Conservation (phyloP, 2,888 invertebrate genomes). For the Carpatolechia fugitivella region DNA sequence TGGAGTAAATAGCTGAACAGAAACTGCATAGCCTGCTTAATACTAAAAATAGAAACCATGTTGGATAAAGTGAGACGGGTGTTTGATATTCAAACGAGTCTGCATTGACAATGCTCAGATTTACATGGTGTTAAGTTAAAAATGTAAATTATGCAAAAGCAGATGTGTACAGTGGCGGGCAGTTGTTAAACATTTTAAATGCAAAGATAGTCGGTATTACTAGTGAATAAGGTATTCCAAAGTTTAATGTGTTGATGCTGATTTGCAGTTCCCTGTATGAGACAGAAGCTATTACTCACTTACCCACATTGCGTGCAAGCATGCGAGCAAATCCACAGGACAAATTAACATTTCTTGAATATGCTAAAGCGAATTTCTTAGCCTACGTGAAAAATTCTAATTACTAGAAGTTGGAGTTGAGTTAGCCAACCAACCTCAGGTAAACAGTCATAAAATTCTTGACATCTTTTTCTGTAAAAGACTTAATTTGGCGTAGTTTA, state of each 20-base stretch:
- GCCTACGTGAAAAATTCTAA: not conserved
- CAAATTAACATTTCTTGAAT: conserved; percentile 3
- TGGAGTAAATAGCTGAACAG: too few species aligned
- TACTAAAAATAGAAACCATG: too few species aligned
- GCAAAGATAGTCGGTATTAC: too few species aligned
- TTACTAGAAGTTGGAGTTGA: not conserved
- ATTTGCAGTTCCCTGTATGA: too few species aligned
- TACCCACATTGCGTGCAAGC: conserved; percentile 6
- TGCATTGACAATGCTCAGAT: not conserved
- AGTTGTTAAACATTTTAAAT: too few species aligned
- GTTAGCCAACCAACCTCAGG: not conserved
- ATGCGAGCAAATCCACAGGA: not conserved
- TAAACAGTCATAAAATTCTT: not conserved
- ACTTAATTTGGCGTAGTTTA: not conserved
- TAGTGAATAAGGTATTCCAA: too few species aligned
- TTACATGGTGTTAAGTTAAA: not conserved
- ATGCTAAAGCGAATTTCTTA: not conserved
- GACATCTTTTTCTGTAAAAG: not conserved
- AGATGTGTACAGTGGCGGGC: not conserved
- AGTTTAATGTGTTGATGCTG: too few species aligned
- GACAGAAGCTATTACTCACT: not conserved
- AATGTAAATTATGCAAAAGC: not conserved
- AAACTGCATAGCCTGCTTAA: too few species aligned
- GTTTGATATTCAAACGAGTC: too few species aligned
- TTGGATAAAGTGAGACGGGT: too few species aligned